phyloP scores from a whole-genome alignment of 2,113 vertebrate genomes.

The Ptilorrhoa leucosticta region DNA sequence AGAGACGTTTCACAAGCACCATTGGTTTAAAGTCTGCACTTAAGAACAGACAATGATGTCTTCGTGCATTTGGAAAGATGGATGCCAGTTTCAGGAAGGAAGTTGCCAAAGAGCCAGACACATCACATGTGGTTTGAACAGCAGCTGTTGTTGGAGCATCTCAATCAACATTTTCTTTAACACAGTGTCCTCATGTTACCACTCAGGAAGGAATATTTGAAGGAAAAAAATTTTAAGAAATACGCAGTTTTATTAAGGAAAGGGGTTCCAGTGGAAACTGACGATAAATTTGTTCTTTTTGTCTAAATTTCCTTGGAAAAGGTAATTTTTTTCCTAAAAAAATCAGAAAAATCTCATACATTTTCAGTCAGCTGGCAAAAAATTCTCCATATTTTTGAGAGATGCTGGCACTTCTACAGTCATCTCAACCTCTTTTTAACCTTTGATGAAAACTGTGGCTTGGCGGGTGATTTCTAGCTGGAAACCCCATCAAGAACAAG shows the following conservation, averaged over 20 bases:
- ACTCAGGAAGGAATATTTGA: neutral
- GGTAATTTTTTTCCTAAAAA: neutral
- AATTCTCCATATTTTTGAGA: neutral
- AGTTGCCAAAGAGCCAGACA: neutral
- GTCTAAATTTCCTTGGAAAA: neutral
- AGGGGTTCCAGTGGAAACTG: neutral
- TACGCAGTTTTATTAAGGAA: neutral
- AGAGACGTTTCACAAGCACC: neutral
- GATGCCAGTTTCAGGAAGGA: neutral
- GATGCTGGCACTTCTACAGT: neutral
- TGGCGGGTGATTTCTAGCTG: neutral
- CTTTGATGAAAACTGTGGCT: neutral
- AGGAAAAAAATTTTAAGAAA: neutral
- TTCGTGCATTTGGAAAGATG: neutral
- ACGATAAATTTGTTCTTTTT: neutral
- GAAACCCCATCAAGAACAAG: neutral
- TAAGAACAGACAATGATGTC: neutral
- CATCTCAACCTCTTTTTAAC: neutral
- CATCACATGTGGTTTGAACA: neutral
- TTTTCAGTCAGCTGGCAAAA: neutral
- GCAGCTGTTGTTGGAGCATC: neutral
- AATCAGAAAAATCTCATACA: neutral
- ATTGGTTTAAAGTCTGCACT: neutral
- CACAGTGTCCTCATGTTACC: neutral
- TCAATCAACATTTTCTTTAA: neutral